Evolutionary conservation across 2,113 vertebrate species (phyloP).

Genomic region (Austrofundulus limnaeus): DNA sequence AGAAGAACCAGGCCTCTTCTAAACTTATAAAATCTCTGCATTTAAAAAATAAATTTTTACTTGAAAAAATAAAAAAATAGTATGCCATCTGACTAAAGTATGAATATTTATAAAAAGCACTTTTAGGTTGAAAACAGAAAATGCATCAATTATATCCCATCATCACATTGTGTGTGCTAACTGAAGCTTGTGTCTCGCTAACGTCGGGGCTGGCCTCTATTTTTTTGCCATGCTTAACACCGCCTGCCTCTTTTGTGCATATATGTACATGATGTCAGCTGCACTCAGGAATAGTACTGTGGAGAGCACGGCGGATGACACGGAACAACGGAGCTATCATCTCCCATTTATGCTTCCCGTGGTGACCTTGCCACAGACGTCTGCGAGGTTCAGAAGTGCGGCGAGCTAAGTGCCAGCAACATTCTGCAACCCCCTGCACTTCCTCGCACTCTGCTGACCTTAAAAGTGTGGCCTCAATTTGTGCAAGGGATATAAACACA

Average conservation of each 20-base stretch:
- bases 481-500: constrained; percentile 46
- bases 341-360: constrained; percentile 72
- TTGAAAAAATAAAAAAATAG: constrained; percentile 14
- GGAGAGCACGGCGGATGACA: constrained; percentile 64
- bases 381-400: constrained; percentile 57
- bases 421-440: constrained; percentile 72
- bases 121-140: constrained; percentile 48
- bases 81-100: constrained; percentile 28
- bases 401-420: constrained; percentile 61
- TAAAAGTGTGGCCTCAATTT: constrained; percentile 73
- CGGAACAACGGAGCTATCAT: constrained; percentile 76
- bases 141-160: constrained; percentile 56
- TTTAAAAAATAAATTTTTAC: constrained; percentile 26
- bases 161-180: constrained; percentile 72
- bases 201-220: constrained; percentile 46
- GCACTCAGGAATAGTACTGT: constrained; percentile 65
- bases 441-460: constrained; percentile 71
- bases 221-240: constrained; percentile 33
- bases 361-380: constrained; percentile 72
- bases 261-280: constrained; percentile 63
- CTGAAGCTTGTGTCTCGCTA: constrained; percentile 78
- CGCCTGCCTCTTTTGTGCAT: constrained; percentile 62
- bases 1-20: constrained; percentile 55
- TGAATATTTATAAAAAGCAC: constrained; percentile 54
- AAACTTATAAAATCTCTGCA: constrained; percentile 42